These are phyloP conservation scores for Seriola dumerili DNA, from an alignment of 2,113 vertebrate genomes.

Conservation along the genomic window DNA sequence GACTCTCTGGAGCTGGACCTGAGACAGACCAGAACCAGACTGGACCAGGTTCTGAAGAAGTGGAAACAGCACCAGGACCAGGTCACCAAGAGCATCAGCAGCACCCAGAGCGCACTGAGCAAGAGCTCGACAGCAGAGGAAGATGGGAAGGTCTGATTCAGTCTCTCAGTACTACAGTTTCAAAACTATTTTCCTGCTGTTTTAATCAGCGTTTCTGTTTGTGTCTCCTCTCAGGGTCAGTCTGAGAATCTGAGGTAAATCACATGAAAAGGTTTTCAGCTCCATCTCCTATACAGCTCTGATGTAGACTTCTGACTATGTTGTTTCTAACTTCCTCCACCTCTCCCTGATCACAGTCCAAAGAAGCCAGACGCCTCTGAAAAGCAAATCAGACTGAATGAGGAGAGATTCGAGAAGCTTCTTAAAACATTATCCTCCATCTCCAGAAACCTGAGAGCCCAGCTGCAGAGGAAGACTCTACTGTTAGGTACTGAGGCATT, in stretches of 20 bases:
- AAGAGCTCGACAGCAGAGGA: constrained; percentile 6
- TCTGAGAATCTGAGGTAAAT: constrained; percentile 73
- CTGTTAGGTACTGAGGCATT: constrained; percentile 72
- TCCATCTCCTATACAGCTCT: background rate
- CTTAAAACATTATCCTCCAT: constrained; percentile 76
- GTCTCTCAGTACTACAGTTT: fast-evolving
- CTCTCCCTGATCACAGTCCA: constrained; percentile 34
- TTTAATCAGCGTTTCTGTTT: constrained; percentile 23
- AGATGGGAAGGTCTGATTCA: constrained; percentile 44
- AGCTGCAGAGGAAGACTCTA: constrained; percentile 81
- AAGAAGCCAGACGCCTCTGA: constrained; percentile 75
- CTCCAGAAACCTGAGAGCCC: constrained; percentile 73
- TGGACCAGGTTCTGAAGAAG: constrained; percentile 76
- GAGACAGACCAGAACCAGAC: constrained; percentile 66
- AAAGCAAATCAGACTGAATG: constrained; percentile 74
- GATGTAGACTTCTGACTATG: background rate
- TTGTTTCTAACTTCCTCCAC: background rate
- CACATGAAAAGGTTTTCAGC: background rate
- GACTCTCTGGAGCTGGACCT: constrained; percentile 82
- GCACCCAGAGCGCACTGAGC: constrained; percentile 49
- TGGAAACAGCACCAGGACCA: constrained; percentile 78
- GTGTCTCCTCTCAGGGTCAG: constrained; percentile 51
- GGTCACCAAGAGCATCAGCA: constrained; percentile 69
- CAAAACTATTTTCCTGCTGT: background rate
- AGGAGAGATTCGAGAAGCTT: constrained; percentile 76